Evolutionary conservation across 2,113 vertebrate genomes (phyloP), one percentile per base, ranked within the genome.

Genomic region (Chaetodon auriga): DNA sequence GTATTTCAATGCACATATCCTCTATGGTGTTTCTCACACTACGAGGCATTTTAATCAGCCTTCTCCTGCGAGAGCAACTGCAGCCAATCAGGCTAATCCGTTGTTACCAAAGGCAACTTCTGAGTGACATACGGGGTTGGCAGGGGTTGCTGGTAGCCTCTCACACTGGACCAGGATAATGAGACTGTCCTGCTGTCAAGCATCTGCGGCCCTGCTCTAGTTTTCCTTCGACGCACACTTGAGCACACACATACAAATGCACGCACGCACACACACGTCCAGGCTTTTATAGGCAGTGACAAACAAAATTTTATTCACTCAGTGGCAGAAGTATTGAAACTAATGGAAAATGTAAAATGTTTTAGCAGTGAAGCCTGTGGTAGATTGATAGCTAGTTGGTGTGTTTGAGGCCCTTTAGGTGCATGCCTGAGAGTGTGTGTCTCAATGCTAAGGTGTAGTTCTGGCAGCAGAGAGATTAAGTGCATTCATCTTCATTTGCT

Each of bases 401-500:
- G 70, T 49, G 61, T 0, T 16, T 30, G 62, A 23, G 41, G 78
- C 49, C 30, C 49, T 83, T 61, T 68, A 38, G 58, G 35, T 79
- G 54, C 46, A 45, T 48, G 25, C 2, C 7, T 45, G 69, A 75
- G 57, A 49, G 69, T 30, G 57, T 54, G 64, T 73, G 63, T 86
- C 58, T 86, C 75, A 71, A 55, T 75, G 72, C 57, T 45, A 54
- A 72, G 49, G 63, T 90, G 84, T 83, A 71, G 70, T 84, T 92
- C 81, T 89, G 89, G 84, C 89, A 90, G 80, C 23, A n/a, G 48
- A 82, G 62, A 87, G 84, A 94, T 92, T 82, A 91, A 85, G 75
- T 78, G 78, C 86, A 93, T 95, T 94, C 80, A 81, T 95, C 94
- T 94, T 94, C 89, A 94, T 95, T 93, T 94, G 79, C 38, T 45